Evolutionary conservation across 30 jellyfish, hydroid and myxozoan genomes (phyloP).

Genomic region (Nemopilema nomurai): DNA sequence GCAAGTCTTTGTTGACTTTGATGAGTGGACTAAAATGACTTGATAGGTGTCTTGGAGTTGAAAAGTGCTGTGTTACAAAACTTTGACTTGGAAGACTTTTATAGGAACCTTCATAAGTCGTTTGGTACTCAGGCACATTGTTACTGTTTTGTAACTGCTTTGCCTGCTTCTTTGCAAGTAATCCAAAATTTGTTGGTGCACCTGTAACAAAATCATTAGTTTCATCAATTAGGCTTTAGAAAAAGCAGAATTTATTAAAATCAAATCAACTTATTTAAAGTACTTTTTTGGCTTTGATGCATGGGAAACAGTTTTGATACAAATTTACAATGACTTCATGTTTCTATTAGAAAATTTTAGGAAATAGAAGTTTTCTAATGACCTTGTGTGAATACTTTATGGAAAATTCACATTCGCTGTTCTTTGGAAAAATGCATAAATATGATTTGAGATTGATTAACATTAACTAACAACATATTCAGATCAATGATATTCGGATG

Average conservation of each 20-base stretch:
- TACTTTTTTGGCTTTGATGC: too few species aligned
- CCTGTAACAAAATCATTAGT: conserved; percentile 38
- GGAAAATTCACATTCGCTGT: too few species aligned
- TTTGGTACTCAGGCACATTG: conserved; percentile 22
- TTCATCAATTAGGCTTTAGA: background rate
- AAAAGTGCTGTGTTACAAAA: conserved; percentile 67
- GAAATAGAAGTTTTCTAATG: background rate
- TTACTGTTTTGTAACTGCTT: conserved; percentile 22
- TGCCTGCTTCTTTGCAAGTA: conserved; percentile 60
- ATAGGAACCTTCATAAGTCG: conserved; percentile 80
- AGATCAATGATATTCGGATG: too few species aligned
- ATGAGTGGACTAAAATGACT: conserved; percentile 83
- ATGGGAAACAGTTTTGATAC: too few species aligned
- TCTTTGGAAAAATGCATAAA: too few species aligned
- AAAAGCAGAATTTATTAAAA: too few species aligned
- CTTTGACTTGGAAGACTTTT: conserved; percentile 55
- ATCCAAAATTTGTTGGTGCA: conserved; percentile 89
- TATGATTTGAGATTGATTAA: too few species aligned
- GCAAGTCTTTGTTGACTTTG: conserved; percentile 71
- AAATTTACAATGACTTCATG: too few species aligned
- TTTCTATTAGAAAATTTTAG: background rate
- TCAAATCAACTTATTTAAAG: background rate
- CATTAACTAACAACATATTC: too few species aligned
- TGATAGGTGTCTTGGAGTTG: conserved; percentile 79
- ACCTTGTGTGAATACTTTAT: too few species aligned